phyloP scores from a whole-genome alignment of 53 echinoderm and acorn worm species.

The Stichopus horrens region DNA sequence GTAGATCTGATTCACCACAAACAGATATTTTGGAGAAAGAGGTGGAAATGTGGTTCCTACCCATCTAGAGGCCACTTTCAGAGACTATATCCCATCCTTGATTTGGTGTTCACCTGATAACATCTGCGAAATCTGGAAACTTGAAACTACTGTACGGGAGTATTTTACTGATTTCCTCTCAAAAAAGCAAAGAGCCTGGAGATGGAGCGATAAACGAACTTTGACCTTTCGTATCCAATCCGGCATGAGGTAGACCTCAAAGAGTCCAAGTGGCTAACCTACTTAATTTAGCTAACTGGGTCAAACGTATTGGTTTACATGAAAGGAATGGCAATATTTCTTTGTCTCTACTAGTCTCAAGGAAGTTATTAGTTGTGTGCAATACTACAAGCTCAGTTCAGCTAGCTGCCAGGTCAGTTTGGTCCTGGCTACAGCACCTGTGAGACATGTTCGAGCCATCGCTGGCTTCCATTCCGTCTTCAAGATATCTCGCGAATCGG shows the following conservation, averaged over 20 bases:
- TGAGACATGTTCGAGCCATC: background rate
- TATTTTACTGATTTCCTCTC: no score
- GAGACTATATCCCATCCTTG: no score
- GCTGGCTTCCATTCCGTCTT: background rate
- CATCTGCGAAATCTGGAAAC: no score
- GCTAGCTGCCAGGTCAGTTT: constrained; percentile 12
- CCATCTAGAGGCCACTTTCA: no score
- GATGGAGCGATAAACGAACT: background rate
- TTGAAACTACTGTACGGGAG: no score
- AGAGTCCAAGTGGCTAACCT: constrained; percentile 34
- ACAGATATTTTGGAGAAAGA: no score
- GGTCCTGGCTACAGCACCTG: background rate
- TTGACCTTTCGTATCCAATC: constrained; percentile 31
- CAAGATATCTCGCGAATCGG: background rate
- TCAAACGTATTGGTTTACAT: constrained; percentile 42
- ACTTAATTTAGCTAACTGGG: constrained; percentile 49
- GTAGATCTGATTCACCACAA: no score
- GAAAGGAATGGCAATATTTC: constrained; percentile 21
- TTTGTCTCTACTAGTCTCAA: constrained; percentile 39
- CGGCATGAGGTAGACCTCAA: constrained; percentile 46
- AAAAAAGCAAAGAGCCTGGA: no score
- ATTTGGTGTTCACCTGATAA: no score
- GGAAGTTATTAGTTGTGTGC: constrained; percentile 24
- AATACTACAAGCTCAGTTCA: background rate
- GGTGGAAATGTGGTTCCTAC: no score